A percentile compares a stretch with the other conserved stretches of the same genome.
Conservation (phyloP, 2,888 invertebrate species). For the Pediacus dermestoides region DNA sequence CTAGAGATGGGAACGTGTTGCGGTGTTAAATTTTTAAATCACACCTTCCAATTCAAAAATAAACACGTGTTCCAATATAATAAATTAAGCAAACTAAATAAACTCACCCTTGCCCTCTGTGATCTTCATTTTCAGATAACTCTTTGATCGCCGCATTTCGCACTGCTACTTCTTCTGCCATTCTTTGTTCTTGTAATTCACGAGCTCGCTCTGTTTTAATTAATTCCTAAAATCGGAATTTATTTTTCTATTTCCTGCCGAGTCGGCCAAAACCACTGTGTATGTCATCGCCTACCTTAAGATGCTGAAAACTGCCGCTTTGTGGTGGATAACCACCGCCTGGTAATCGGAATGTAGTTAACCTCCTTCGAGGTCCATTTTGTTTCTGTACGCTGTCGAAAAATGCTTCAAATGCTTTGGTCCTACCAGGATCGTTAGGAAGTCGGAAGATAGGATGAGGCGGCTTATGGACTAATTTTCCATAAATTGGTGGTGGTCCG, state of each 20-base stretch:
- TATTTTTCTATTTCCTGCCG: too few relatives aligned
- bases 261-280: too few relatives aligned
- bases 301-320: constrained; percentile 63
- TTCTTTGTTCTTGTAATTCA: constrained; percentile 71
- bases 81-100: too few relatives aligned
- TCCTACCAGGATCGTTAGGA: constrained; percentile 47
- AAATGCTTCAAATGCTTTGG: constrained; percentile 54
- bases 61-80: too few relatives aligned
- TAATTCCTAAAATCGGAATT: constrained; percentile 53
- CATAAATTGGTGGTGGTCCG: constrained; percentile 65
- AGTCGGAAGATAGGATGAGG: constrained; percentile 51
- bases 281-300: constrained; percentile 56
- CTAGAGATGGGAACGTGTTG: constrained; percentile 12
- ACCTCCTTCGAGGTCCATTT: constrained; percentile 39
- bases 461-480: constrained; percentile 68
- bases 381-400: constrained; percentile 51
- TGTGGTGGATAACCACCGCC: constrained; percentile 55
- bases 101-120: constrained; percentile 38
- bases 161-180: constrained; percentile 70
- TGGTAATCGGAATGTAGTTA: constrained; percentile 46
- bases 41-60: constrained; percentile 10
- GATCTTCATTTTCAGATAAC: constrained; percentile 42
- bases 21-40: constrained; percentile 5
- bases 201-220: constrained; percentile 73
- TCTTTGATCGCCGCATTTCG: constrained; percentile 61